Evolutionary conservation across 1,140 invertebrate species (phyloP).

Genomic region (Drosophila kohkoa): DNA sequence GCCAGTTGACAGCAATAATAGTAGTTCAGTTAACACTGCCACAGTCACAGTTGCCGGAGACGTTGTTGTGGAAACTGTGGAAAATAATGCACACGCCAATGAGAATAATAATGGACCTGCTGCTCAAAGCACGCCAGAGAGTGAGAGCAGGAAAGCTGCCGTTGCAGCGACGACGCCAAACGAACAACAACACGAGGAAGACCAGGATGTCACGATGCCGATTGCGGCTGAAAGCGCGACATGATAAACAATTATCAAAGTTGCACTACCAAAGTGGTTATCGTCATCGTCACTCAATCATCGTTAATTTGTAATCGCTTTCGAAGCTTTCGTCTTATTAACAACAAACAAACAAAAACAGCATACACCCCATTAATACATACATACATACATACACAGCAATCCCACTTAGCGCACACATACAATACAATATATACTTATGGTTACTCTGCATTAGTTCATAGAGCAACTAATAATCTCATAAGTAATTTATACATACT

Average conservation of each 20-base stretch:
- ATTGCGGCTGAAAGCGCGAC: conserved; percentile 33
- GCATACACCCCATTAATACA: conserved; percentile 21
- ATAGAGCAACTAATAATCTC: conserved; percentile 76
- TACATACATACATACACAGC: conserved; percentile 33
- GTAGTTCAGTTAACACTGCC: conserved; percentile 63
- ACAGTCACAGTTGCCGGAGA: conserved; percentile 27
- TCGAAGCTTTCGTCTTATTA: conserved; percentile 45
- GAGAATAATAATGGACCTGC: conserved; percentile 75
- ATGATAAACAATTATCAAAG: conserved; percentile 53
- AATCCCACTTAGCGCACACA: neutral
- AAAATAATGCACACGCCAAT: conserved; percentile 37
- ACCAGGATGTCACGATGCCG: conserved; percentile 27
- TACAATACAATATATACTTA: conserved; percentile 19
- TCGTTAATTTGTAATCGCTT: conserved; percentile 64
- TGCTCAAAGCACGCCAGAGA: conserved; percentile 46
- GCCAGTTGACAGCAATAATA: conserved; percentile 11
- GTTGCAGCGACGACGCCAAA: conserved; percentile 12
- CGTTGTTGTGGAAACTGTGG: conserved; percentile 23
- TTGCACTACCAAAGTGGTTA: conserved; percentile 28
- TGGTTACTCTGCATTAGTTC: conserved; percentile 68
- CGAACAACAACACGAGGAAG: conserved; percentile 7
- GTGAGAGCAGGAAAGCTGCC: conserved; percentile 38
- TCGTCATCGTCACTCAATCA: conserved; percentile 39
- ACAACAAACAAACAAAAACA: conserved; percentile 19
- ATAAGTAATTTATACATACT: conserved; percentile 77